phyloP scores from a whole-genome alignment of 1,140 invertebrate species.

The Drosophila pseudoobscura region DNA sequence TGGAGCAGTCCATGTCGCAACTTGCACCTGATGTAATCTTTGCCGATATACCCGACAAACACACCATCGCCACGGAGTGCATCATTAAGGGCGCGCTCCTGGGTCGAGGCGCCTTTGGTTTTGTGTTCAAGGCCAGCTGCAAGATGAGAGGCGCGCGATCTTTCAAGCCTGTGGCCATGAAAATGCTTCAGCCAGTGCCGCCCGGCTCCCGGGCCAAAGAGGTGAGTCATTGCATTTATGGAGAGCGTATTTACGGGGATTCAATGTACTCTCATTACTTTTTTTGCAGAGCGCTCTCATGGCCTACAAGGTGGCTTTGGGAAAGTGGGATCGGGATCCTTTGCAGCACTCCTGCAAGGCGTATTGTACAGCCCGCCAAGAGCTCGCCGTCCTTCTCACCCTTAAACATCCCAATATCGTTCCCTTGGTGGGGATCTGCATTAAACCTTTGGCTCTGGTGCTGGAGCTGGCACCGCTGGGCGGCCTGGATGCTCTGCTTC shows the following conservation, averaged over 20 bases:
- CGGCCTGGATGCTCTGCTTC: conserved; percentile 92
- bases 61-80: conserved; percentile 91
- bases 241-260: neutral
- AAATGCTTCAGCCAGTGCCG: conserved; percentile 97
- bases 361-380: conserved; percentile 97
- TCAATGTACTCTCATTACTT: neutral
- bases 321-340: conserved; percentile 96
- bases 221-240: conserved; percentile 34
- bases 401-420: conserved; percentile 96
- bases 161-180: conserved; percentile 93
- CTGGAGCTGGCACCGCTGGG: conserved; percentile 95
- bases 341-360: conserved; percentile 96
- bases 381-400: conserved; percentile 94
- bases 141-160: conserved; percentile 86
- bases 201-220: conserved; percentile 90
- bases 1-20: conserved; percentile 86
- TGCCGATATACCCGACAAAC: conserved; percentile 92
- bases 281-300: conserved; percentile 71
- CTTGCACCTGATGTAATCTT: conserved; percentile 93
- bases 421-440: conserved; percentile 94
- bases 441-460: conserved; percentile 94
- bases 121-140: conserved; percentile 95
- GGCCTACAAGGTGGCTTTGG: conserved; percentile 88
- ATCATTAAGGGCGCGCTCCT: conserved; percentile 91
- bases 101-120: conserved; percentile 98